These are phyloP conservation scores for Sphenopsis melanotis DNA, from an alignment of 2,797 vertebrate genomes.

Conservation along the genomic window DNA sequence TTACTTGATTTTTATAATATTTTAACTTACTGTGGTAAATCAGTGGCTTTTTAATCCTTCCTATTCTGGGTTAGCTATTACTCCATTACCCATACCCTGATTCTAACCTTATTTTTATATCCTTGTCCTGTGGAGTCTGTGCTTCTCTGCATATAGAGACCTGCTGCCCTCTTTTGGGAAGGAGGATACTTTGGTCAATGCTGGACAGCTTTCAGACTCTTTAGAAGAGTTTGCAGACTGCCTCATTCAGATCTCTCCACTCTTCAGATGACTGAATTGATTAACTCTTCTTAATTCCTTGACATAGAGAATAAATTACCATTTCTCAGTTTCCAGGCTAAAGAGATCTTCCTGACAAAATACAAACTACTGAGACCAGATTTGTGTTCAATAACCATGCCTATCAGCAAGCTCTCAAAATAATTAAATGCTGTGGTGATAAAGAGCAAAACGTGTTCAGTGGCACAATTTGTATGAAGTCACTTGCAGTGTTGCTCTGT, in stretches of 20 bases:
- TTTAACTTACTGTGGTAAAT: neutral
- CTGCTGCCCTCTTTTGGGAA: neutral
- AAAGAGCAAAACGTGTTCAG: neutral
- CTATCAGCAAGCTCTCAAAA: slow-evolving; percentile 1
- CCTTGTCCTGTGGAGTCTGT: neutral
- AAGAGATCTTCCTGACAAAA: slow-evolving; percentile 10
- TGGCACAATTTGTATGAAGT: neutral
- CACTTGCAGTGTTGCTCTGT: neutral
- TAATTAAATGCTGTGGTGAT: slow-evolving; percentile 1
- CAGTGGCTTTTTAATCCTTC: neutral
- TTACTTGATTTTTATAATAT: neutral
- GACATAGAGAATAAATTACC: neutral
- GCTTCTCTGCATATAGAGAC: neutral
- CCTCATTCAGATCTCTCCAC: neutral
- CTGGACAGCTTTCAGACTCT: neutral
- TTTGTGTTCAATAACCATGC: neutral
- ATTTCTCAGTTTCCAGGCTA: neutral
- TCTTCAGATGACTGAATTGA: neutral
- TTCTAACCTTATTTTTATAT: neutral
- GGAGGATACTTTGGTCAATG: neutral
- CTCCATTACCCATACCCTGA: neutral
- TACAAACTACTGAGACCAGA: neutral
- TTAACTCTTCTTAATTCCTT: neutral
- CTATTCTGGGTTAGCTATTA: neutral
- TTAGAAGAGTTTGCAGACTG: neutral